Percentiles rank a stretch among this genome's conserved stretches.
phyloP scores from a whole-genome alignment of 2,113 vertebrate genomes.

The Channa argus region DNA sequence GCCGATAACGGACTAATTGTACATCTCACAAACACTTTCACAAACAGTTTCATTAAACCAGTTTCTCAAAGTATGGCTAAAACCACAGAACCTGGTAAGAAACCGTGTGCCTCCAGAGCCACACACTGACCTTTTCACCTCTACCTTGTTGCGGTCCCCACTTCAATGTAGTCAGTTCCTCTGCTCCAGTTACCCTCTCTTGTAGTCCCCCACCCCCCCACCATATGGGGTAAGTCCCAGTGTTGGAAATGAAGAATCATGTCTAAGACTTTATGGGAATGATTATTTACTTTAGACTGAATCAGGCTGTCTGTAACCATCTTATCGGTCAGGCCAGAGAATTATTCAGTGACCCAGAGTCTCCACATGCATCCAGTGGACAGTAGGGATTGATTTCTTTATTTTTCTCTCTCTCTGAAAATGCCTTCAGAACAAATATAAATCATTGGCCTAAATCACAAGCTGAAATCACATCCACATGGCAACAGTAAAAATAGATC shows the following conservation, averaged over 20 bases:
- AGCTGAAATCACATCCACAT: constrained; percentile 50
- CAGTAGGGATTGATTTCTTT: neutral
- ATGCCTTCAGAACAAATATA: constrained; percentile 12
- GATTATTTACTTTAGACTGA: constrained; percentile 5
- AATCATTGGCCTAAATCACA: constrained; percentile 33
- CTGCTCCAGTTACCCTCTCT: too few species aligned
- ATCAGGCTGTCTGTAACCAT: constrained; percentile 1
- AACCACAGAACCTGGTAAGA: too few species aligned
- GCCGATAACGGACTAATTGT: too few species aligned
- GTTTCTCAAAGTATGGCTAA: too few species aligned
- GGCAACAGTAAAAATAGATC: constrained; percentile 69
- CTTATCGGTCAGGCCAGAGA: constrained; percentile 10
- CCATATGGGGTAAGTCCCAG: neutral
- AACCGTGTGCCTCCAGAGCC: too few species aligned
- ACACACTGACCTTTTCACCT: too few species aligned
- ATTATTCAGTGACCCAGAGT: constrained; percentile 3
- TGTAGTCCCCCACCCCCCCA: too few species aligned
- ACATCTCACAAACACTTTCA: too few species aligned
- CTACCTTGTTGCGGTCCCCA: too few species aligned
- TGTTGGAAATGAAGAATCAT: constrained; percentile 2
- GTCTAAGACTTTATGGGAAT: constrained; percentile 2
- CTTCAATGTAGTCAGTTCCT: too few species aligned
- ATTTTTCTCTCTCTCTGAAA: neutral
- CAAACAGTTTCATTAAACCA: too few species aligned
- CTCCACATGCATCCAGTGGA: neutral